Conservation (phyloP, 2,888 invertebrate species). For the Melanostoma mellinum region DNA sequence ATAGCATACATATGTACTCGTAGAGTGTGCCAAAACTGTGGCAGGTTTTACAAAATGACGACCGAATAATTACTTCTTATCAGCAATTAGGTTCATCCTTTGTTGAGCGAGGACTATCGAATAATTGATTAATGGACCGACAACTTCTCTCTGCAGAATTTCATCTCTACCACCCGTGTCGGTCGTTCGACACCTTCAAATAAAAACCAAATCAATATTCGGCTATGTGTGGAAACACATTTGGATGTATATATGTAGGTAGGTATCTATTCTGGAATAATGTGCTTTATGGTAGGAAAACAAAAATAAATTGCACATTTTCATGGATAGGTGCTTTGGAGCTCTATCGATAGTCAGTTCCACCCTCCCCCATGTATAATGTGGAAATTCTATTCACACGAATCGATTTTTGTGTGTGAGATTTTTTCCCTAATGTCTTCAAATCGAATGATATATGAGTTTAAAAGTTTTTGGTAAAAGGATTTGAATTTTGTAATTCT, state of each 20-base stretch:
- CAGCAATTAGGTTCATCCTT: conserved; percentile 46
- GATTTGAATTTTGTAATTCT: conserved; percentile 46
- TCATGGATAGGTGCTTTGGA: conserved; percentile 33
- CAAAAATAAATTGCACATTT: conserved; percentile 58
- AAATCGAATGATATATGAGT: conserved; percentile 41
- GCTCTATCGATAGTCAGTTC: background rate
- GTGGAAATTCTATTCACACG: conserved; percentile 7
- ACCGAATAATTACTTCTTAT: conserved; percentile 47
- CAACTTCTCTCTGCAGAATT: conserved; percentile 14
- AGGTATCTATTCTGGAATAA: background rate
- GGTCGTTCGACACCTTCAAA: conserved; percentile 11
- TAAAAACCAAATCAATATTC: conserved; percentile 51
- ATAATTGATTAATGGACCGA: conserved; percentile 55
- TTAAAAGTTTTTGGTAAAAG: conserved; percentile 32
- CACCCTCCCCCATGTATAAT: background rate
- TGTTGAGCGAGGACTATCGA: conserved; percentile 27
- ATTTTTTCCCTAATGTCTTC: conserved; percentile 24
- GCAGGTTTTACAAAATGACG: conserved; percentile 18
- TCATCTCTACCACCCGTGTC: background rate
- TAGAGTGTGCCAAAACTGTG: conserved; percentile 30
- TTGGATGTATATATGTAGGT: background rate
- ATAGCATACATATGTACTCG: background rate
- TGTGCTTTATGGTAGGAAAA: conserved; percentile 31
- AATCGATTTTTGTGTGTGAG: conserved; percentile 52
- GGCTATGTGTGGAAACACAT: conserved; percentile 13